These are phyloP conservation scores for Solen grandis DNA, from an alignment of 1,140 invertebrate genomes.

Conservation along the genomic window DNA sequence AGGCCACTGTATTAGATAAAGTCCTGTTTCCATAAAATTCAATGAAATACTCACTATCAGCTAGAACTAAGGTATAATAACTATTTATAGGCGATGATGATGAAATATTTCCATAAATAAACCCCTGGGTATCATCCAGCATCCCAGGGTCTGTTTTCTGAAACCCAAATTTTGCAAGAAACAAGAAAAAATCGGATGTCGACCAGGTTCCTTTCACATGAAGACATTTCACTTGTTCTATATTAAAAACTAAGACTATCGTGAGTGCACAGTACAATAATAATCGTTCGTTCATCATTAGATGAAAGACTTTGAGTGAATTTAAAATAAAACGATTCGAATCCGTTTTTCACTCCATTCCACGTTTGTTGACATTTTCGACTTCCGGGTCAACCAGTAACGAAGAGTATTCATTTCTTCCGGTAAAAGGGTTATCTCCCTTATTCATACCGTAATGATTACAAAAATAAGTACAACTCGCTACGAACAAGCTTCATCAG, in stretches of 20 bases:
- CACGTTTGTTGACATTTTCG: background rate
- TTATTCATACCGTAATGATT: too few species aligned
- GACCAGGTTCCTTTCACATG: slow-evolving; percentile 79
- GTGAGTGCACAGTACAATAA: background rate
- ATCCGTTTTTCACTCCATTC: background rate
- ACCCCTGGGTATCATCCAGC: slow-evolving; percentile 91
- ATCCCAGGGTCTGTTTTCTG: slow-evolving; percentile 95
- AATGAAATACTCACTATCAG: slow-evolving; percentile 92
- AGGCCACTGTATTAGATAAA: slow-evolving; percentile 85
- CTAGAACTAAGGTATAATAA: slow-evolving; percentile 91
- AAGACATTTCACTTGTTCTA: background rate
- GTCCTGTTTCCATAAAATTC: slow-evolving; percentile 92
- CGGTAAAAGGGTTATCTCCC: too few species aligned
- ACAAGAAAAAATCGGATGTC: slow-evolving; percentile 90
- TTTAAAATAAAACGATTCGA: background rate
- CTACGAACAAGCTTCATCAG: too few species aligned
- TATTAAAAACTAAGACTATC: background rate
- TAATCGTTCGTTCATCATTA: background rate
- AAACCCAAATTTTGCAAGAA: slow-evolving; percentile 97
- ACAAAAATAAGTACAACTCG: too few species aligned
- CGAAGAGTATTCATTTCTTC: too few species aligned
- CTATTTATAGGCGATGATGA: slow-evolving; percentile 83
- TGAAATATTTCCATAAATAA: slow-evolving; percentile 96
- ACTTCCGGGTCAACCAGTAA: background rate
- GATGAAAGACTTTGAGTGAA: background rate